phyloP scores from a whole-genome alignment of 2,113 vertebrate species.

The Aegotheles bennettii region DNA sequence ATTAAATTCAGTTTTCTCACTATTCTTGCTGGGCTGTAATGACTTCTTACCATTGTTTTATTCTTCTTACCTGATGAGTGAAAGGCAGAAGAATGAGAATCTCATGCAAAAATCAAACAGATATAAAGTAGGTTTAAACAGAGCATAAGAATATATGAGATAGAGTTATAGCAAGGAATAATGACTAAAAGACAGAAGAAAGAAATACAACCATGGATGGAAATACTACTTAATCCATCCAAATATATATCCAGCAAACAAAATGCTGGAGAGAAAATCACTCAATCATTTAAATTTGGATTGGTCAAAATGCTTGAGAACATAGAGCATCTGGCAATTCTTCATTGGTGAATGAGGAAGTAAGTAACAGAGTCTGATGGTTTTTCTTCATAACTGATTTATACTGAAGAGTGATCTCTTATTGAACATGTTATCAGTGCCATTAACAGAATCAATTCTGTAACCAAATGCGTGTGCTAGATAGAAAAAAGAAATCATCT shows the following conservation, averaged over 20 bases:
- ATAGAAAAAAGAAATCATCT: not conserved
- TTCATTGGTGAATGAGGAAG: not conserved
- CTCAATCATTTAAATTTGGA: not conserved
- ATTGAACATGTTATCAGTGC: not conserved
- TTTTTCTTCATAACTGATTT: not conserved
- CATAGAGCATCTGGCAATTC: not conserved
- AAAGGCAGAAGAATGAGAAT: not conserved
- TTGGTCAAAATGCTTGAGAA: not conserved
- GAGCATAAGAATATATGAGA: not conserved
- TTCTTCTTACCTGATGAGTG: not conserved
- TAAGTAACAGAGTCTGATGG: fast-evolving
- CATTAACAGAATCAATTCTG: not conserved
- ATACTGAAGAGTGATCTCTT: not conserved
- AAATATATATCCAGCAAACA: not conserved
- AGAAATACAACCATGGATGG: not conserved
- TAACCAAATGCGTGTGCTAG: not conserved
- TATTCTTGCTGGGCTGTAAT: not conserved
- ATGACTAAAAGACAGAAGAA: not conserved
- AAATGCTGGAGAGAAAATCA: not conserved
- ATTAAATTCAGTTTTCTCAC: not conserved
- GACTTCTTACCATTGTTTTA: not conserved
- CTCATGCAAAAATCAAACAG: not conserved
- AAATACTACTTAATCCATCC: not conserved
- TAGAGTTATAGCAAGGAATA: not conserved
- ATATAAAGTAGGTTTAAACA: not conserved